These are phyloP conservation scores for Sorex fumeus DNA, from an alignment of 2,113 vertebrate species.

Conservation along the genomic window DNA sequence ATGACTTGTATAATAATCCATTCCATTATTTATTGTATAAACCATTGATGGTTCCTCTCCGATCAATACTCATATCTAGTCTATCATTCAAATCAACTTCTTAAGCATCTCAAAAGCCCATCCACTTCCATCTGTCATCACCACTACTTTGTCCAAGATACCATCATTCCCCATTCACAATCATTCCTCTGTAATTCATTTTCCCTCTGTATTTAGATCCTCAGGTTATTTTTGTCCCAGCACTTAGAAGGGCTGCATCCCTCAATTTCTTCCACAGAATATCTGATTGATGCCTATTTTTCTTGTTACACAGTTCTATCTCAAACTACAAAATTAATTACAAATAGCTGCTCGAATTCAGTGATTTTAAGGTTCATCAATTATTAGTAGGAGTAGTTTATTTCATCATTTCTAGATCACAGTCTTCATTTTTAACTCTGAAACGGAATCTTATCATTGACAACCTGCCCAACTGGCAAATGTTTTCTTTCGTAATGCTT, in stretches of 20 bases:
- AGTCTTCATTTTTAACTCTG: slow-evolving; percentile 45
- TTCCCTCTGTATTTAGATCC: neutral
- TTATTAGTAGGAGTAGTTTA: neutral
- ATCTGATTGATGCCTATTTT: neutral
- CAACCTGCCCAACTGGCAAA: slow-evolving; percentile 1
- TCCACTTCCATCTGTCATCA: neutral
- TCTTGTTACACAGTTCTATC: neutral
- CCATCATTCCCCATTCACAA: neutral
- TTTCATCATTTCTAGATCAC: slow-evolving; percentile 20
- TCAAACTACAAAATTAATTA: slow-evolving; percentile 20
- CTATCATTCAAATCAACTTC: neutral
- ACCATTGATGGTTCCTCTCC: neutral
- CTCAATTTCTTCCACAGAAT: slow-evolving; percentile 16
- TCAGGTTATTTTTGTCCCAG: neutral
- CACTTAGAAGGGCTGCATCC: neutral
- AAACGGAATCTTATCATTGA: slow-evolving; percentile 36
- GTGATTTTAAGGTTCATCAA: neutral
- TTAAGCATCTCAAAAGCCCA: slow-evolving; percentile 25
- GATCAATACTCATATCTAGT: neutral
- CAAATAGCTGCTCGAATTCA: neutral
- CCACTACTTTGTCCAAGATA: neutral
- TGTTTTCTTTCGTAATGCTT: slow-evolving; percentile 47
- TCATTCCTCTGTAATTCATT: neutral
- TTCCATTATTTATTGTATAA: neutral
- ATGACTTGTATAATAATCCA: neutral